Conservation (phyloP, 2,797 vertebrate genomes). For the Acanthis flammea region DNA sequence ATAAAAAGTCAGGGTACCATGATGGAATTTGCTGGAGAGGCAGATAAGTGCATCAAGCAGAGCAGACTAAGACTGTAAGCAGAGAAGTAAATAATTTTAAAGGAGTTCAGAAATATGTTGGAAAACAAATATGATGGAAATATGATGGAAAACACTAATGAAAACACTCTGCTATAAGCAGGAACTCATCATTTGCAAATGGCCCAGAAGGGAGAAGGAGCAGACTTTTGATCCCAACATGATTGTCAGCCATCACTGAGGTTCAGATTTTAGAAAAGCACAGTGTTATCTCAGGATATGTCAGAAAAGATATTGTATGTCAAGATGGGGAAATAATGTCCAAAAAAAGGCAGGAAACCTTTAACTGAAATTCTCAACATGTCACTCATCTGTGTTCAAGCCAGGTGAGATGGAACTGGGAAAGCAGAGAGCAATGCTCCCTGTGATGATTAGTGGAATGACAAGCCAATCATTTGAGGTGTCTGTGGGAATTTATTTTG, state of each 20-base stretch:
- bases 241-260: background rate
- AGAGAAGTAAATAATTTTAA: background rate
- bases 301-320: background rate
- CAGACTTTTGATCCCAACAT: background rate
- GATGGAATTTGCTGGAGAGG: background rate
- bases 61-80: background rate
- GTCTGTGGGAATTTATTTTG: background rate
- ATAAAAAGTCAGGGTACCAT: background rate
- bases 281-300: background rate
- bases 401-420: background rate
- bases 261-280: background rate
- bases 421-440: background rate
- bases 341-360: background rate
- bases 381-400: background rate
- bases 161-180: background rate
- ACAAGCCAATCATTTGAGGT: background rate
- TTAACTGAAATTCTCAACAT: background rate
- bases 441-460: background rate
- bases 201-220: background rate
- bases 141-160: background rate
- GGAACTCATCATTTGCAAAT: background rate
- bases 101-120: background rate
- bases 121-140: too few relatives aligned
- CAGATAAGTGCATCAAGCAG: rapidly evolving
- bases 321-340: background rate